Evolutionary conservation across 1,140 invertebrate species (phyloP), one percentile per base, ranked within the genome.

Genomic region (Scaptomyza hsui): DNA sequence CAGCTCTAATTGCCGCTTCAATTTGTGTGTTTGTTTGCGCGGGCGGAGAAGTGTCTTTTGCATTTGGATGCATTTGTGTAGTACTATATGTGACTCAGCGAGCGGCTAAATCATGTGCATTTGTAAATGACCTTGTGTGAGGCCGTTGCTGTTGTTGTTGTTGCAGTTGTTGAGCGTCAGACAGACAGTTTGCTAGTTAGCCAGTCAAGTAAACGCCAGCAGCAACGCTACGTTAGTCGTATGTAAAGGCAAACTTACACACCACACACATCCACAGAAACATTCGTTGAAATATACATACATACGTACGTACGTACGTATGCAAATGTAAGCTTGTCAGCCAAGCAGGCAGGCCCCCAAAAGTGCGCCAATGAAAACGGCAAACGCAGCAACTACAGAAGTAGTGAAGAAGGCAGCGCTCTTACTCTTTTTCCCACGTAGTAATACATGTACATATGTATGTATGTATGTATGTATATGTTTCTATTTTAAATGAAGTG

Each of bases 341-440:
- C 45, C 59, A 59, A 52, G 49, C 59, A 37, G 70, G 21, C 80
- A 76, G 68, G 81, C 80, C 80, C 80, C 81, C 77, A 71, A 72
- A 81, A 71, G 55, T 62, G 62, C 47, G 49, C 81, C 77, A 86
- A 86, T 86, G 75, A 73, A 51, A 83, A 73, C 21, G 45, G n/a
- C 26, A 32, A 18, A 45, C 39, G 52, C 12, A 59, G 10, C 56
- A 48, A 60, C 13, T 15, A 67, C 37, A 21, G 44, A 29, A 18
- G 48, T 65, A 71, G 68, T 64, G 61, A 19, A 52, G 13, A 29
- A 32, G 21, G 55, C 47, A 12, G 29, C 26, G 15, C 19, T 60
- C 44, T 13, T 18, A 41, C 37, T 48, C n/a, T 21, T 26, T 15
- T 29, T 37, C 19, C 13, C n/a, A 16, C 26, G 10, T 32, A 9